A percentile compares a stretch with the other conserved stretches of the same genome.
These are phyloP conservation scores for Stegophylla sp. DNA, from an alignment of 2,888 invertebrate genomes.

Conservation along the genomic window DNA sequence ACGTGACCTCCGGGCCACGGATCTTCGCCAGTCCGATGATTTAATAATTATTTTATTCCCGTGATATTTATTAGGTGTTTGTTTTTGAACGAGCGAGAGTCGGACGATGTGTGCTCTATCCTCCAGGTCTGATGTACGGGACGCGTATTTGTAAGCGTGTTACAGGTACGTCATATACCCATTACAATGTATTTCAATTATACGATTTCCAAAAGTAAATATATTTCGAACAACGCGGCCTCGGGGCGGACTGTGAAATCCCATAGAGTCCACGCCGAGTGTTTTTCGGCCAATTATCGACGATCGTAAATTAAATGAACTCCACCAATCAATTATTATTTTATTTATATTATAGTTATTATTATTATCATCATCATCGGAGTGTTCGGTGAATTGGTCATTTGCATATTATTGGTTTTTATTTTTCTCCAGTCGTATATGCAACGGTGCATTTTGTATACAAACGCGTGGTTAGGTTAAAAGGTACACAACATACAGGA, in stretches of 20 bases:
- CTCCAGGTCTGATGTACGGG: constrained; percentile 12
- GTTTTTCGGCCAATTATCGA: constrained; percentile 46
- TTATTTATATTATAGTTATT: no score
- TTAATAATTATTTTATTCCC: constrained; percentile 49
- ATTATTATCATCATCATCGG: constrained; percentile 2
- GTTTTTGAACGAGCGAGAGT: constrained; percentile 7
- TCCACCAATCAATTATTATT: constrained; percentile 22
- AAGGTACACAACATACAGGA: no score
- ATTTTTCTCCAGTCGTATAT: background rate
- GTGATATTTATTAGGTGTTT: constrained; percentile 51
- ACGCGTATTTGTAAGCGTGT: background rate
- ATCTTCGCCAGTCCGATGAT: background rate
- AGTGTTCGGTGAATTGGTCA: background rate
- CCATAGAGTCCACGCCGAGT: constrained; percentile 31
- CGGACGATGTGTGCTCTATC: background rate
- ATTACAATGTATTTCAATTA: constrained; percentile 36
- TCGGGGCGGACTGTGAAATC: constrained; percentile 14
- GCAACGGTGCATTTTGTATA: no score
- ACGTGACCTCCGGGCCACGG: background rate
- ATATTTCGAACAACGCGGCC: constrained; percentile 23
- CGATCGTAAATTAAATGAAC: constrained; percentile 44
- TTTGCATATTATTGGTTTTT: background rate
- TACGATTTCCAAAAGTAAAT: constrained; percentile 53
- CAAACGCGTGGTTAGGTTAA: no score
- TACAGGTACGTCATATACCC: background rate